phyloP scores from a whole-genome alignment of 2,113 vertebrate genomes.

The Bos taurus region DNA sequence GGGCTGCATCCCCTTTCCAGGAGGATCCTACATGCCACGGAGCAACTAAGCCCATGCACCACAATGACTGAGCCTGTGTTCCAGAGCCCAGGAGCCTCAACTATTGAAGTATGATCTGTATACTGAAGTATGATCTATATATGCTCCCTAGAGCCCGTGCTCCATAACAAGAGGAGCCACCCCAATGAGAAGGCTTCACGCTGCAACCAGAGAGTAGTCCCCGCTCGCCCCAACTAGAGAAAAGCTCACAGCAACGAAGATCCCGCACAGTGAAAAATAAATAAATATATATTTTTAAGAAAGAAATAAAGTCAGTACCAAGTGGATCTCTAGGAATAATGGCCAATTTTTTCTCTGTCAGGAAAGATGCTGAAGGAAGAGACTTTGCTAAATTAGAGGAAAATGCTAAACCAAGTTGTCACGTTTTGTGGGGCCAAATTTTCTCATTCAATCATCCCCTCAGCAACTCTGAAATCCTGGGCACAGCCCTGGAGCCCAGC shows the following conservation, averaged over 20 bases:
- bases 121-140: not conserved
- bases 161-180: not conserved
- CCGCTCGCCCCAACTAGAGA: fast-evolving
- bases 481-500: not conserved
- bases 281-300: fast-evolving
- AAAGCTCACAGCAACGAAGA: not conserved
- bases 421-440: not conserved
- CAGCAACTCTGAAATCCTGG: not conserved
- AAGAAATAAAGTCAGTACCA: not conserved
- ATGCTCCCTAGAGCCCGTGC: fast-evolving
- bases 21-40: not conserved
- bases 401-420: not conserved
- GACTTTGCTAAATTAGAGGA: not conserved
- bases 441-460: not conserved
- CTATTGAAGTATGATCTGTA: not conserved
- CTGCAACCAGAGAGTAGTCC: not conserved
- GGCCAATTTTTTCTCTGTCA: not conserved
- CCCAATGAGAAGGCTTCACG: not conserved
- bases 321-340: not conserved
- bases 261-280: not conserved
- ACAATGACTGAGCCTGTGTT: not conserved
- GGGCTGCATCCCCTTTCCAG: not conserved
- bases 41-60: not conserved
- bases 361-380: not conserved
- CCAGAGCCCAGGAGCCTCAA: not conserved